Percentiles rank a stretch among this genome's conserved stretches.
These are phyloP conservation scores for Gadus chalcogrammus DNA, from an alignment of 2,113 vertebrate species.

Conservation along the genomic window DNA sequence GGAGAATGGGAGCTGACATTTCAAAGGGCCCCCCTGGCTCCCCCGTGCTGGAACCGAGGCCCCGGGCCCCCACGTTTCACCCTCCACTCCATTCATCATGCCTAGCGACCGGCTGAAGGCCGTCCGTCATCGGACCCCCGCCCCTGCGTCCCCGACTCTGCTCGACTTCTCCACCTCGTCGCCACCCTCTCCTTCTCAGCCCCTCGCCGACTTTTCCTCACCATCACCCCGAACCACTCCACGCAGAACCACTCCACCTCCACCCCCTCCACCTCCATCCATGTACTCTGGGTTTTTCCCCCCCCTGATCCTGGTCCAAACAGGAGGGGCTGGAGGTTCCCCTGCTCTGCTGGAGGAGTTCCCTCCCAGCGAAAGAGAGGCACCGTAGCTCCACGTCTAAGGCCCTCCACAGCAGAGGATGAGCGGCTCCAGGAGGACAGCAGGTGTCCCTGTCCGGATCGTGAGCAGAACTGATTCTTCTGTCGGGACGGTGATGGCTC, in stretches of 20 bases:
- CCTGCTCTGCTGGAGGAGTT: too few species aligned
- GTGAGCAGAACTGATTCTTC: too few species aligned
- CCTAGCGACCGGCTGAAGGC: conserved; percentile 64
- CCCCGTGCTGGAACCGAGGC: conserved; percentile 44
- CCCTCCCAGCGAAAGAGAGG: too few species aligned
- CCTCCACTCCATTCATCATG: conserved; percentile 68
- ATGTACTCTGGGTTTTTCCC: too few species aligned
- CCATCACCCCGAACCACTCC: not conserved
- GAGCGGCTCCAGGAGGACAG: too few species aligned
- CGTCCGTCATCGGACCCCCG: conserved; percentile 59
- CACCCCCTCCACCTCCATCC: too few species aligned
- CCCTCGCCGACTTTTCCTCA: conserved; percentile 22
- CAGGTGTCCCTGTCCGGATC: too few species aligned
- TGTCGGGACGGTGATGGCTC: too few species aligned
- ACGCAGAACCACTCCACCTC: not conserved
- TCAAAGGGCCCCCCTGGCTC: conserved; percentile 48
- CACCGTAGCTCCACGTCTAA: too few species aligned
- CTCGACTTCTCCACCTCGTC: conserved; percentile 1
- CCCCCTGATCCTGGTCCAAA: too few species aligned
- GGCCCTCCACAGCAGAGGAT: too few species aligned
- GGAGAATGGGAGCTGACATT: conserved; percentile 66
- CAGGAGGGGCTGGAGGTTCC: too few species aligned
- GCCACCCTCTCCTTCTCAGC: conserved; percentile 22
- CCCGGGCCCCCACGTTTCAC: conserved; percentile 42
- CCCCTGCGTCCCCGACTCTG: not conserved